phyloP scores from a whole-genome alignment of 2,113 vertebrate species.

The Centropus unirufus region DNA sequence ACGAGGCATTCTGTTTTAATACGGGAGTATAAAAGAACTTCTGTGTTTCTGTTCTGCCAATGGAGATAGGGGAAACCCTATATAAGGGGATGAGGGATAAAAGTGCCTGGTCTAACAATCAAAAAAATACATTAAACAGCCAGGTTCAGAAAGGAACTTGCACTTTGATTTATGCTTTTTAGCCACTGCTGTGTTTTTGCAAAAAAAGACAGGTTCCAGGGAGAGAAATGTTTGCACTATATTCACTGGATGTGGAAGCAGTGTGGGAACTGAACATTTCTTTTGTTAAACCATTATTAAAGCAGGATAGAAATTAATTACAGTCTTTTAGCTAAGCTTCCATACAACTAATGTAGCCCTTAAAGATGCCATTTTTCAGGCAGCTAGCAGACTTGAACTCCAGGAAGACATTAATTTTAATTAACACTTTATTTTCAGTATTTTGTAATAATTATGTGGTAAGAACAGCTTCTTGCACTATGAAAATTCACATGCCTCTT shows the following conservation, averaged over 20 bases:
- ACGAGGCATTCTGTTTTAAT: not conserved
- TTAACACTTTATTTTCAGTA: not conserved
- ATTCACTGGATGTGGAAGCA: not conserved
- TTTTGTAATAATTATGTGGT: not conserved
- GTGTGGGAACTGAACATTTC: not conserved
- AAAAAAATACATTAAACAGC: not conserved
- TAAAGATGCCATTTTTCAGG: not conserved
- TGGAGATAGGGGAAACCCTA: not conserved
- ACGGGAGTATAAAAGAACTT: not conserved
- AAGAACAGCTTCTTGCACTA: not conserved
- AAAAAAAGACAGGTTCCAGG: not conserved
- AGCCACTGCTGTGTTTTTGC: conserved; percentile 10
- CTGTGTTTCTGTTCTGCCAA: not conserved
- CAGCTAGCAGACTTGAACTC: not conserved
- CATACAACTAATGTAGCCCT: not conserved
- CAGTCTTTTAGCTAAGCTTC: conserved; percentile 11
- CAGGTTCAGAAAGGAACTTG: not conserved
- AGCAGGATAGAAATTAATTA: conserved; percentile 13
- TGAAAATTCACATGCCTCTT: not conserved
- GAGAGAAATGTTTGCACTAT: conserved; percentile 1
- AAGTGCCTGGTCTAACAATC: not conserved
- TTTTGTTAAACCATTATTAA: conserved; percentile 27
- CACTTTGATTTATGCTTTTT: conserved; percentile 27
- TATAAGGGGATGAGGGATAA: not conserved
- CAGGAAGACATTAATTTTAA: not conserved